Base-by-base conservation (phyloP, 2,888 invertebrate species). In the Tenthredo mesomela region DNA sequence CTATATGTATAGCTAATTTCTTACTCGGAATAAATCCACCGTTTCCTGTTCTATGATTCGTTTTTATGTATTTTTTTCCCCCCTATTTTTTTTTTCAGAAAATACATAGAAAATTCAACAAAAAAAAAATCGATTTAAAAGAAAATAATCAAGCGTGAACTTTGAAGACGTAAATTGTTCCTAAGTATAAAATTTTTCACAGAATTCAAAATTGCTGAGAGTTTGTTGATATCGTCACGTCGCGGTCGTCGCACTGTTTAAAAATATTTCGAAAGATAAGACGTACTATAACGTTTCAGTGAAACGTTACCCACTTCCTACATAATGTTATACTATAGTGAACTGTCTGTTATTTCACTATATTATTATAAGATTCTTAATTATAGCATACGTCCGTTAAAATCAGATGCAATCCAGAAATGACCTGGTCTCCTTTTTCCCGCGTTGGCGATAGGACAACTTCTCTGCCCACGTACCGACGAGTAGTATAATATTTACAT, bases 391-490 rank as follows among this genome's bases (percentile, higher is more conserved):
- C 77, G 77, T 80, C 61, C 58, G 40, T 80, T 58, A 80, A 80
- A 80, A 80, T 61, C 80, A 80, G 61, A 80, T 80, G 80, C 58
- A 58, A 77, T 50, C 15, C 80, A 50, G 40, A 61, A 40, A 80
- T 61, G 80, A 80, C 80, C 80, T 61, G 80, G 80, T 80, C 80
- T 80, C 80, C 58, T 80, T 80, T 61, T 80, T 80, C 80, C 80
- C 80, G 80, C 40, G n/a, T 80, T 80, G 77, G 77, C 54, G 54
- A 47, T 47, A 77, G 47, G 77, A 77, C 80, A 61, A 61, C 80
- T 80, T 80, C 80, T 80, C 80, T 80, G 80, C 80, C 80, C 80
- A 80, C 80, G 80, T 80, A 77, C 29, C 75, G 25, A 33, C 77
- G 50, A 29, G 37, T 58, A 29, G 37, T 58, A 33, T n/a, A 77